phyloP scores from a whole-genome alignment of 2,113 vertebrate genomes.

The Galbula dea region DNA sequence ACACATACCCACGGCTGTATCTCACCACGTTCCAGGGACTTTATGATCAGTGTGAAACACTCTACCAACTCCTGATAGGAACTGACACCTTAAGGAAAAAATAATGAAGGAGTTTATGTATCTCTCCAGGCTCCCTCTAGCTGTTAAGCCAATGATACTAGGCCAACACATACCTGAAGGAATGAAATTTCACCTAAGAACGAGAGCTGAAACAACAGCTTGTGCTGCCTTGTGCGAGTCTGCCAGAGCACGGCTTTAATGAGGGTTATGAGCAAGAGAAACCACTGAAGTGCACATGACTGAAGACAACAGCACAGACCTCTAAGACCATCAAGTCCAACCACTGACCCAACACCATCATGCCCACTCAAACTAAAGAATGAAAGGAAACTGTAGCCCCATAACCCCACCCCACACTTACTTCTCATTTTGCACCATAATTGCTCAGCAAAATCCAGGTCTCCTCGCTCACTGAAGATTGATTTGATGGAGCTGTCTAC shows the following conservation, averaged over 20 bases:
- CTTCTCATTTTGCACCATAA: constrained; percentile 92
- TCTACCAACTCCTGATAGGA: constrained; percentile 87
- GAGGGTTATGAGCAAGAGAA: neutral
- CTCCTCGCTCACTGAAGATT: constrained; percentile 79
- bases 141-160: neutral
- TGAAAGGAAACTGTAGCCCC: neutral
- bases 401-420: constrained; percentile 54
- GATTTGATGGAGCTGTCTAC: constrained; percentile 77
- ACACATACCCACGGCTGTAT: constrained; percentile 90
- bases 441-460: constrained; percentile 92
- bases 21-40: constrained; percentile 80
- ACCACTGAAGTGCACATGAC: neutral
- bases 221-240: neutral
- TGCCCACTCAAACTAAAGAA: neutral
- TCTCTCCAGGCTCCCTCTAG: neutral
- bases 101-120: neutral
- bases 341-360: too few species aligned
- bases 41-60: constrained; percentile 83
- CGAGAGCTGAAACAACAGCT: neutral
- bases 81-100: constrained; percentile 76
- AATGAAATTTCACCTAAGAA: neutral
- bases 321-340: too few species aligned
- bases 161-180: neutral
- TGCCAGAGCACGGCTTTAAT: neutral
- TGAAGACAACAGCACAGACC: neutral